Base-by-base conservation (phyloP, 2,888 invertebrate genomes). In the Deilephila porcellus region DNA sequence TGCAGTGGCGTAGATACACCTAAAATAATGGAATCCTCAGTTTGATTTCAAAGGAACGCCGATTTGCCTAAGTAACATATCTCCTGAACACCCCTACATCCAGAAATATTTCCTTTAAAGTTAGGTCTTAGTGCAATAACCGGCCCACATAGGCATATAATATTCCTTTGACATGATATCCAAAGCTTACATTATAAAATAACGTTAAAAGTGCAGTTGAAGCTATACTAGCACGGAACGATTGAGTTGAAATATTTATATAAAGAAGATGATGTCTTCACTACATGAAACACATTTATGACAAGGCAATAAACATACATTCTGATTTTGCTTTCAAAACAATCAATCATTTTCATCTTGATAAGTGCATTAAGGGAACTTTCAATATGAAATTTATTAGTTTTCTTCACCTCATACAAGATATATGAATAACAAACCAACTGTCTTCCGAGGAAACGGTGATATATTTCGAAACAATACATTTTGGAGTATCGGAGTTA, bases 291-390 rank as follows among this genome's bases (percentile, higher is more conserved):
- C 56, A 56, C 5, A 6, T 56, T 56, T 56, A 56, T 56, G 56
- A 56, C 56, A 56, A 4, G 19, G n/a, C 56, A 56, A 56, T 56
- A 56, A 56, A 56, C 56, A 56, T 56, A 19, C 5, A 56, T 56
- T 56, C 4, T 56, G 5, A n/a, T 56, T 56, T 56, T 56, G 1
- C 19, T 56, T 56, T 56, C 56, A 56, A 56, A n/a, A 56, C 56
- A n/a, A 56, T 56, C 56, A 56, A 56, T 56, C 56, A n/a, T n/a
- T 5, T 1, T 56, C n/a, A 4, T 56, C 14, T 14, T 45, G 45
- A n/a, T 56, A 56, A 56, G 56, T 56, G 56, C 56, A 56, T 56
- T 56, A 56, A 56, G 56, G 56, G 56, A 56, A 56, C n/a, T n/a
- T 17, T 56, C 56, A 56, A n/a, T 56, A n/a, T 56, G 56, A 56